Base-by-base conservation (phyloP, 2,888 invertebrate genomes). In the Rhagophthalmus giganteus region DNA sequence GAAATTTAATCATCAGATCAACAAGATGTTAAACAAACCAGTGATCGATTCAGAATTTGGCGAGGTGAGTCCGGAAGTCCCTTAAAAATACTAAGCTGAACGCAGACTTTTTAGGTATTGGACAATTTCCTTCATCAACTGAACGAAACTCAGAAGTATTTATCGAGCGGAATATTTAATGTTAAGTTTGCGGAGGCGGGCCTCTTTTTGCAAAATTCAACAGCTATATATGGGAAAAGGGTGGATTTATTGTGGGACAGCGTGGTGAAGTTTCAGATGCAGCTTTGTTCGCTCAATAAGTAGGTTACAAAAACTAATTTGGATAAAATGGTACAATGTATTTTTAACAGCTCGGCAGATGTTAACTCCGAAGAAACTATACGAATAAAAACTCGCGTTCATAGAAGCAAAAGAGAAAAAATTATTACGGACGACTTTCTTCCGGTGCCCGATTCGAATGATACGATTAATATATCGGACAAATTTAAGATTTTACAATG, bases 181-280 rank as follows among this genome's bases (percentile, higher is more conserved):
- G 81, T 82, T 65, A 88, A 88, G 73, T 90, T 88, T 76, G 80
- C 85, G 1, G 86, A 90, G 75, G 84, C 88, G 48, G 90, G 88
- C n/a, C 71, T 90, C 59, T 75, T 91, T 53, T 72, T 91, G 58
- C 88, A 90, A 74, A 85, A 85, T 67, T 85, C 86, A 10, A 82
- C 83, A 11, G 76, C 78, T 65, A 81, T 88, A 37, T 91, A 88
- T 73, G 80, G 82, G 27, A 84, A 83, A 67, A 86, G 88, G 76
- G 84, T 91, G 13, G 90, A 91, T 57, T 52, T 71, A 31, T 49
- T 74, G 11, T 73, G 71, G 70, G 68, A 73, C 45, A 55, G 59
- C 9, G 51, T 71, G 7, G 59, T 71, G 13, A 64, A 68, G 15
- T 67, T 66, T 27, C 71, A 70, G 16, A 67, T 68, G 41, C 40